Evolutionary conservation across 2,888 invertebrate genomes (phyloP).

Genomic region (Scelioninae gen. 2): DNA sequence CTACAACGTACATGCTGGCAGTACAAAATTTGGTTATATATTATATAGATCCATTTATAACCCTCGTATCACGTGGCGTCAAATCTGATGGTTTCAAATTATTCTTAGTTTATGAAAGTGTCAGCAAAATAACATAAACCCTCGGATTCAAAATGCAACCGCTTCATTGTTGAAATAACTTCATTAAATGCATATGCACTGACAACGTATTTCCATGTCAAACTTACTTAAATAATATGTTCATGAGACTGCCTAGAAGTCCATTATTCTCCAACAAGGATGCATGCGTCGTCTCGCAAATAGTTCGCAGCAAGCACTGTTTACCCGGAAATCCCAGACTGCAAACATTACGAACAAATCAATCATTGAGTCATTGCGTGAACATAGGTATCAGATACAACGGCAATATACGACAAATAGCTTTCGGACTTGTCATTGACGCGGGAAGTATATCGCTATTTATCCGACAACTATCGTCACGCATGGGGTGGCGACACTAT

Average conservation of each 20-base stretch:
- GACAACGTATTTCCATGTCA: conserved; percentile 23
- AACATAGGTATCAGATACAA: conserved; percentile 21
- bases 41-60: too few species aligned
- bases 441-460: conserved; percentile 51
- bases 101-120: too few species aligned
- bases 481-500: conserved; percentile 23
- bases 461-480: conserved; percentile 35
- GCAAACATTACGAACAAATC: conserved; percentile 57
- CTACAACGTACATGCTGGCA: too few species aligned
- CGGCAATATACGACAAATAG: conserved; percentile 56
- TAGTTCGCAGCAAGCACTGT: conserved; percentile 70
- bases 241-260: conserved; percentile 70
- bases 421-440: conserved; percentile 50
- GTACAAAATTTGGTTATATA: too few species aligned
- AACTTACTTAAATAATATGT: conserved; percentile 71
- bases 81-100: too few species aligned
- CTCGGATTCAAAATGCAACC: not conserved
- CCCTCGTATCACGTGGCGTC: too few species aligned
- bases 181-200: not conserved
- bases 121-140: not conserved
- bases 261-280: conserved; percentile 68
- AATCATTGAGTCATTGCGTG: conserved; percentile 53
- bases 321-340: conserved; percentile 70
- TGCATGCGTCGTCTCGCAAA: conserved; percentile 70
- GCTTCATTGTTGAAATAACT: not conserved